phyloP scores from a whole-genome alignment of 1,140 invertebrate genomes.

The Sitobion miscanthi region DNA sequence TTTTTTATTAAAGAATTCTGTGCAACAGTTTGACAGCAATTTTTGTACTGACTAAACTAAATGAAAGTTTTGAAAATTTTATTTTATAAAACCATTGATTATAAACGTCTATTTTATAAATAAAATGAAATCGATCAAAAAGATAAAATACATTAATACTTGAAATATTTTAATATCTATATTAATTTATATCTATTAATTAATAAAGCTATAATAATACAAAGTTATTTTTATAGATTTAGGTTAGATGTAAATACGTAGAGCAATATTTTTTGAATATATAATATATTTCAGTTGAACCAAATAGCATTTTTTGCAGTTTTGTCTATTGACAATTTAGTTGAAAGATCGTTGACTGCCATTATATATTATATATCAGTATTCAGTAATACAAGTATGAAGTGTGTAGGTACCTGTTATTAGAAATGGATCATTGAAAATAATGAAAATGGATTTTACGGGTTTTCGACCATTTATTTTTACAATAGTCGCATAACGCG shows the following conservation, averaged over 20 bases:
- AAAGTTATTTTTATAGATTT: not conserved
- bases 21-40: conserved; percentile 8
- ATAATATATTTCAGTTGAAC: not conserved
- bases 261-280: too few relatives aligned
- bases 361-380: not conserved
- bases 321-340: not conserved
- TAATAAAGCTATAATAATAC: not conserved
- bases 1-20: conserved; percentile 8
- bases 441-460: not conserved
- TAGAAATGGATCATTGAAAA: not conserved
- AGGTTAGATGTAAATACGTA: not conserved
- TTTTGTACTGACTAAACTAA: not conserved
- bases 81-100: not conserved
- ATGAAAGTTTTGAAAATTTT: not conserved
- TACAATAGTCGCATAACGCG: not conserved
- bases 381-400: not conserved
- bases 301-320: not conserved
- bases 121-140: not conserved
- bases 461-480: not conserved
- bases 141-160: not conserved
- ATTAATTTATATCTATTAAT: not conserved
- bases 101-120: not conserved
- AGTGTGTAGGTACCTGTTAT: not conserved
- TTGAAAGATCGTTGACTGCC: not conserved
- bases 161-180: not conserved